Base-by-base conservation (phyloP, 92 coral and sea anemone species). In the Micromussa lordhowensis region DNA sequence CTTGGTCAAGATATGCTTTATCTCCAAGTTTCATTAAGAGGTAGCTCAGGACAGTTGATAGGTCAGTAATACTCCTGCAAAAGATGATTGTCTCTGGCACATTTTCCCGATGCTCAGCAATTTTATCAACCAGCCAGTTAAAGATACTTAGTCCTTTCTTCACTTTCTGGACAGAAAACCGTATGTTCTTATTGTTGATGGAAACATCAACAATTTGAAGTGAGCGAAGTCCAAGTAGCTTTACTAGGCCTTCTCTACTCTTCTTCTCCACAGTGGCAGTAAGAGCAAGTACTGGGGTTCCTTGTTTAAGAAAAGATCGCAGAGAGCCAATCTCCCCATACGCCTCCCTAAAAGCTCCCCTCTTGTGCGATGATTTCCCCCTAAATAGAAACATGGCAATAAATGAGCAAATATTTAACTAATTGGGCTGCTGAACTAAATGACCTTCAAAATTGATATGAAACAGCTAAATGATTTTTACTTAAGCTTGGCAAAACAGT, bases 11-110 rank as follows among this genome's bases (percentile, higher is more conserved):
- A 79, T 79, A 79, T 18, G 82, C 82, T 30, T 17, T 24, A 32
- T 34, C 28, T 2, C 69, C 82, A 31, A 78, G 28, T 78, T 55
- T 78, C 28, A 31, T 78, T 48, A 90, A 24, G 3, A 85, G 78
- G 73, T 88, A 57, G 48, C 87, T 74, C 32, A 91, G 81, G 31
- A 91, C 69, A 55, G 48, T 31, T 1, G 82, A 78, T 35, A 78
- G 0, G 48, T 78, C 82, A 28, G 44, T 78, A 7, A 78, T 78
- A 32, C 82, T 54, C 18, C 82, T 15, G 48, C 82, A 78, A 78
- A 78, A 78, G 6, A 78, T 17, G 55, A 78, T 78, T 15, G 82
- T 54, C 28, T 78, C 55, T 54, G 82, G 59, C 15, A 34, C n/a
- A 16, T n/a, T 29, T n/a, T 54, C n/a, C 69, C 55, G 68, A 28